Evolutionary conservation across 2,113 vertebrate genomes (phyloP).

Genomic region (Larimichthys polyactis): DNA sequence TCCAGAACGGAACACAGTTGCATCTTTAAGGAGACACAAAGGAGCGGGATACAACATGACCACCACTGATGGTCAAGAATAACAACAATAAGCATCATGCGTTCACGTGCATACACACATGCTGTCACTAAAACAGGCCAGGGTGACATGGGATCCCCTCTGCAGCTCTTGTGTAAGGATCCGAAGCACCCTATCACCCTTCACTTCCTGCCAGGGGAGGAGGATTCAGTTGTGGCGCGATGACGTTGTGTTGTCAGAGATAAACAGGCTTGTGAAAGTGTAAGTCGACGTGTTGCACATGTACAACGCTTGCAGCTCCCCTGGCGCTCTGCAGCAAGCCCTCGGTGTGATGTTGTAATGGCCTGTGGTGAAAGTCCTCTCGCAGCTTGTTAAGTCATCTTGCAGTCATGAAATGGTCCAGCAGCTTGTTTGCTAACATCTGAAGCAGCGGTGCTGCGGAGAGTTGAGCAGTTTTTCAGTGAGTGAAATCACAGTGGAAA

Average conservation of each 20-base stretch:
- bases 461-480: neutral
- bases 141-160: neutral
- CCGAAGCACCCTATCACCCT: neutral
- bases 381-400: neutral
- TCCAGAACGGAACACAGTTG: too few relatives aligned
- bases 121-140: neutral
- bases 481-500: neutral
- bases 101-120: too few relatives aligned
- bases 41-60: neutral
- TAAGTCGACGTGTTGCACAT: neutral
- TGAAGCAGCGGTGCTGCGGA: neutral
- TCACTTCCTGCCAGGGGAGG: neutral
- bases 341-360: neutral
- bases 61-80: neutral
- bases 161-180: neutral
- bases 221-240: neutral
- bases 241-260: neutral
- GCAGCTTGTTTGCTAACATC: neutral
- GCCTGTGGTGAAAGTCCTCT: slow-evolving; percentile 6
- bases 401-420: neutral
- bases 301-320: neutral
- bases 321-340: neutral
- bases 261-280: slow-evolving; percentile 1
- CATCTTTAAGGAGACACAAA: neutral
- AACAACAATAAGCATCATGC: neutral